Base-by-base conservation (phyloP, 1,140 invertebrate genomes). In the Helicoverpa zea region DNA sequence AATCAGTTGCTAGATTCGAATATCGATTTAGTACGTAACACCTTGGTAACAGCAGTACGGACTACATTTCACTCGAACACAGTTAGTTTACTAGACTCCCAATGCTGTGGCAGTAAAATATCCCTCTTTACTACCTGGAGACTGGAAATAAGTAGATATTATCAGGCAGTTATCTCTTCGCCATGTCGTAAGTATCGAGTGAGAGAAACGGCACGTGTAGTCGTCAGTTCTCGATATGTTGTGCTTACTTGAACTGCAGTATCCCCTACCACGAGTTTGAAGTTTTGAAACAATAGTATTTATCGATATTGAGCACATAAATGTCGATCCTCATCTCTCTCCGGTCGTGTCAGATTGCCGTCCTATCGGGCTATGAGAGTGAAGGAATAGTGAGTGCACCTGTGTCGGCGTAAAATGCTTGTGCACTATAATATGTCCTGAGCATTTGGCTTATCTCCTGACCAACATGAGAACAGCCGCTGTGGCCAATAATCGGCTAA, bases 201-300 rank as follows among this genome's bases (percentile, higher is more conserved):
- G 68, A 58, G 70, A 73, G 70, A 74, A 74, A 75, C 61, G 49
- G 58, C 35, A 18, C 35, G 54, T 54, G 70, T 73, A 16, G 51
- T 30, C 70, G 35, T 30, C 30, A 12, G 70, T n/a, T 59, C 14
- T 30, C 23, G 29, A 61, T 61, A 61, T 61, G 23, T 61, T 61
- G 23, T 5, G 35, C 35, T 43, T 43, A 43, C 9, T 43, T 5
- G 5, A 30, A 3, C 13, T 11, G n/a, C 13, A 18, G 13, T 35
- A 74, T 35, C 14, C 12, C 13, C 16, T 66, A 64, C 61, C 13
- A 5, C 14, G 2, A 35, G 13, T 43, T 12, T 64, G 47, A 23
- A 29, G 64, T 66, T 2, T 18, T 51, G n/a, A n/a, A 23, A 2
- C 23, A 23, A 23, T 23, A 23, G 23, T 23, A 23, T 23, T 2